Percentiles rank a stretch among this genome's conserved stretches.
phyloP scores from a whole-genome alignment of 2,888 invertebrate species.

The Netelia inedita region DNA sequence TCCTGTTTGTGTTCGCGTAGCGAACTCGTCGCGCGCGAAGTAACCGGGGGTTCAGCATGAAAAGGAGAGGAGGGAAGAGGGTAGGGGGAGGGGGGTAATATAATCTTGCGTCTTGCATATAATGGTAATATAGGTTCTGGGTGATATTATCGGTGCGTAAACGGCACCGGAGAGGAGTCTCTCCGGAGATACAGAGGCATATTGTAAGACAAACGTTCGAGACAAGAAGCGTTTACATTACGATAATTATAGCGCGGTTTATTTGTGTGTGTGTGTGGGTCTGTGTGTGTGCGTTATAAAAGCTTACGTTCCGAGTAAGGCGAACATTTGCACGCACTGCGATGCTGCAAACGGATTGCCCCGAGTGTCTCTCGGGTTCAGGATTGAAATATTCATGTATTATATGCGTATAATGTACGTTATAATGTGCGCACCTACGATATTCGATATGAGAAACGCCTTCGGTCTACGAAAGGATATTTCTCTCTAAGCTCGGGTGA shows the following conservation, averaged over 20 bases:
- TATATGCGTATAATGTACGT: conserved; percentile 28
- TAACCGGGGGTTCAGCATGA: no score
- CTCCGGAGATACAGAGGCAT: conserved; percentile 28
- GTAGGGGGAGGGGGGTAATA: conserved; percentile 27
- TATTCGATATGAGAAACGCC: conserved; percentile 46
- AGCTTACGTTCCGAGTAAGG: conserved; percentile 33
- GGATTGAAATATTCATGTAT: conserved; percentile 65
- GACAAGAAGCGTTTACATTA: conserved; percentile 54
- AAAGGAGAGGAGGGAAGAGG: conserved; percentile 35
- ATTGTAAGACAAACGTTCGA: conserved; percentile 53
- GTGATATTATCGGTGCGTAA: conserved; percentile 68
- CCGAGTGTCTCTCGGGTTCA: conserved; percentile 29
- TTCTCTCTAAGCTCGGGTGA: conserved; percentile 15
- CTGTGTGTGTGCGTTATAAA: not conserved
- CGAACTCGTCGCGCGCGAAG: conserved; percentile 6
- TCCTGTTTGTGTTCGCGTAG: conserved; percentile 30
- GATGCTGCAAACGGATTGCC: conserved; percentile 47
- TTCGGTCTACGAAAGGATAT: conserved; percentile 31
- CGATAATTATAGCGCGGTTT: conserved; percentile 44
- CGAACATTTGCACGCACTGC: conserved; percentile 38
- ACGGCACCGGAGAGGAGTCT: conserved; percentile 21
- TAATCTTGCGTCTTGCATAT: conserved; percentile 65
- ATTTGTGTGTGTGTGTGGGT: not conserved
- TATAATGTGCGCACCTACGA: conserved; percentile 3
- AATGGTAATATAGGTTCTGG: conserved; percentile 66